Conservation (phyloP, 2,797 vertebrate species). For the Gorsachius magnificus region DNA sequence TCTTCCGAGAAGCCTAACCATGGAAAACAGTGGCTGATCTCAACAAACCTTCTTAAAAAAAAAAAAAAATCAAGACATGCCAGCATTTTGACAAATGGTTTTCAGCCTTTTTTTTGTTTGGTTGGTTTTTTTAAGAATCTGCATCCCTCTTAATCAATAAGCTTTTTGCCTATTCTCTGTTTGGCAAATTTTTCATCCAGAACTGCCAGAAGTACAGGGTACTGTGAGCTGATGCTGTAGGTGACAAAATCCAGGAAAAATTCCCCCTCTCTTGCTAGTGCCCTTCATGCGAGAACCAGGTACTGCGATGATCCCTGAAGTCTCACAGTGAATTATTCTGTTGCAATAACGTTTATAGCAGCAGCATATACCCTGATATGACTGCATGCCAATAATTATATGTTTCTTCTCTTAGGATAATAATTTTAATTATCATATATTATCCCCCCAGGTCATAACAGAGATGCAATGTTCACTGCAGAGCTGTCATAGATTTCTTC, state of each 20-base stretch:
- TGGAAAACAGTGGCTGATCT: neutral
- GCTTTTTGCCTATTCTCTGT: neutral
- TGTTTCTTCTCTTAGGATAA: neutral
- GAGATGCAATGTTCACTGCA: neutral
- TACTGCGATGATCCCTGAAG: neutral
- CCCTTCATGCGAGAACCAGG: neutral
- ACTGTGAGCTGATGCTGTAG: neutral
- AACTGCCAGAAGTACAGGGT: neutral
- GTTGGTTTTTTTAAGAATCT: neutral
- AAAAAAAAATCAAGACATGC: neutral
- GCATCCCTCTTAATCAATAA: neutral
- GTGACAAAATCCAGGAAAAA: neutral
- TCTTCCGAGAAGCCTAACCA: neutral
- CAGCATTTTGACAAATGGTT: neutral
- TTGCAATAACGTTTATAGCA: constrained; percentile 4
- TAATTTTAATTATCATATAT: constrained; percentile 16
- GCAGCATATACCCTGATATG: neutral
- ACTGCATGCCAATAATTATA: neutral
- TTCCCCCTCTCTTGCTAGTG: neutral
- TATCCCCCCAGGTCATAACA: neutral
- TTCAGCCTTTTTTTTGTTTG: neutral
- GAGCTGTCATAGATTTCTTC: neutral
- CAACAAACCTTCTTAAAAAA: neutral
- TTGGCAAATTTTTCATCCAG: neutral
- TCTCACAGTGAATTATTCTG: neutral